phyloP scores from a whole-genome alignment of 1,140 invertebrate genomes.

The Temnothorax longispinosus region DNA sequence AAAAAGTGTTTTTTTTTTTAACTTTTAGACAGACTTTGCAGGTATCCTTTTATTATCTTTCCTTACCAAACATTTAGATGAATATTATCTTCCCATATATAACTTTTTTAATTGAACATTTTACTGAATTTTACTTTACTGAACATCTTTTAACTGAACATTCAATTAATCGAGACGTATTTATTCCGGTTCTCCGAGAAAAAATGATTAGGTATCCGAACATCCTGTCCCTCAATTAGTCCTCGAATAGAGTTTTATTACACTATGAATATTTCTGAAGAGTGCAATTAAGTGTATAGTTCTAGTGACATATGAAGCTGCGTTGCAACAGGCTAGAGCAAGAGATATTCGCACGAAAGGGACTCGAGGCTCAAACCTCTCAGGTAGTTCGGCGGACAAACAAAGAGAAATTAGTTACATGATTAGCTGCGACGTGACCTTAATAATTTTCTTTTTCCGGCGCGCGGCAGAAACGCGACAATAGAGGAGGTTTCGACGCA shows the following conservation, averaged over 20 bases:
- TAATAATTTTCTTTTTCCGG: conserved; percentile 42
- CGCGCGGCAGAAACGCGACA: conserved; percentile 14
- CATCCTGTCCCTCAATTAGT: neutral
- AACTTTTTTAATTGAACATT: neutral
- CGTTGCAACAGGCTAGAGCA: neutral
- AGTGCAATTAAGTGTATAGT: neutral
- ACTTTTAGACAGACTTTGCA: neutral
- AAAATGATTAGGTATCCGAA: neutral
- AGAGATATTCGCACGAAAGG: conserved; percentile 19
- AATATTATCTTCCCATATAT: neutral
- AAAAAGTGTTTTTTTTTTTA: too few relatives aligned
- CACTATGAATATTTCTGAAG: neutral
- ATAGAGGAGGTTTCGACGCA: conserved; percentile 13
- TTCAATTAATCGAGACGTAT: neutral
- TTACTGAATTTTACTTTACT: neutral
- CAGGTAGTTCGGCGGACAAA: neutral
- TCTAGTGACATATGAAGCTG: neutral
- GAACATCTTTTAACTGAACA: neutral
- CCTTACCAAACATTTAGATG: neutral
- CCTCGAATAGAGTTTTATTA: neutral
- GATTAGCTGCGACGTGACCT: conserved; percentile 26
- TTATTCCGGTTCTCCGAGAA: neutral
- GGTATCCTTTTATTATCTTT: neutral
- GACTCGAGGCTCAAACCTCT: neutral
- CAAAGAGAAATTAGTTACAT: conserved; percentile 45